Conservation (phyloP, 2,888 invertebrate species). For the Azorinus chamasolen region DNA sequence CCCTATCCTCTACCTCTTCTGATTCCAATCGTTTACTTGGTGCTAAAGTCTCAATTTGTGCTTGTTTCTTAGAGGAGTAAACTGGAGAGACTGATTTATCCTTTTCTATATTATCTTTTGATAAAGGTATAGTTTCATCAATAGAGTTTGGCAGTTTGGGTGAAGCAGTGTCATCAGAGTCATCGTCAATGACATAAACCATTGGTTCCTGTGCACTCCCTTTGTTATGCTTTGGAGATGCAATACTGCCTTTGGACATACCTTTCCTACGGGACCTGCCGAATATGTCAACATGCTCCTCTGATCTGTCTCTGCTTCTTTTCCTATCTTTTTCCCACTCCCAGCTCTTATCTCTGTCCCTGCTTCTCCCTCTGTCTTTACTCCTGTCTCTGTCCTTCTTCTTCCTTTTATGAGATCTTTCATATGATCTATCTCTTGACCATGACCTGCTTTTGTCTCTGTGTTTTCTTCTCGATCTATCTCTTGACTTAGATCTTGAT, state of each 20-base stretch:
- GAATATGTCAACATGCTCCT: conserved; percentile 55
- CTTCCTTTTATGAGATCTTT: conserved; percentile 52
- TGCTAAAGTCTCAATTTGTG: conserved; percentile 41
- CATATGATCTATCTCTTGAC: conserved; percentile 60
- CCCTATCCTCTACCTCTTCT: conserved; percentile 38
- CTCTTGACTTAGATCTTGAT: conserved; percentile 64
- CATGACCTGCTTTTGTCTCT: conserved; percentile 50
- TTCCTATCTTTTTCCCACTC: conserved; percentile 36
- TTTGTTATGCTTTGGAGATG: too few relatives aligned
- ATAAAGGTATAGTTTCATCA: conserved; percentile 2
- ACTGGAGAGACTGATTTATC: conserved; percentile 22
- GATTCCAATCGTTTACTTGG: conserved; percentile 9
- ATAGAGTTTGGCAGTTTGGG: neutral
- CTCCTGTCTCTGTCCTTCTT: conserved; percentile 67
- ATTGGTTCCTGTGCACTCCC: too few relatives aligned
- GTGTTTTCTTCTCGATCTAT: conserved; percentile 32
- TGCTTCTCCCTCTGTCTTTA: conserved; percentile 13
- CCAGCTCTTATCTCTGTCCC: too few relatives aligned
- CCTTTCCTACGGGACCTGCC: conserved; percentile 53
- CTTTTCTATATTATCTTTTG: neutral
- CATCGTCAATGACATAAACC: too few relatives aligned
- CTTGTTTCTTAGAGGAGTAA: neutral
- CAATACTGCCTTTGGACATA: conserved; percentile 13
- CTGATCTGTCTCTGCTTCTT: conserved; percentile 53
- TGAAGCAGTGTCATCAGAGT: too few relatives aligned